Evolutionary conservation across 1,140 invertebrate genomes (phyloP).

Genomic region (Drosophila pachea): DNA sequence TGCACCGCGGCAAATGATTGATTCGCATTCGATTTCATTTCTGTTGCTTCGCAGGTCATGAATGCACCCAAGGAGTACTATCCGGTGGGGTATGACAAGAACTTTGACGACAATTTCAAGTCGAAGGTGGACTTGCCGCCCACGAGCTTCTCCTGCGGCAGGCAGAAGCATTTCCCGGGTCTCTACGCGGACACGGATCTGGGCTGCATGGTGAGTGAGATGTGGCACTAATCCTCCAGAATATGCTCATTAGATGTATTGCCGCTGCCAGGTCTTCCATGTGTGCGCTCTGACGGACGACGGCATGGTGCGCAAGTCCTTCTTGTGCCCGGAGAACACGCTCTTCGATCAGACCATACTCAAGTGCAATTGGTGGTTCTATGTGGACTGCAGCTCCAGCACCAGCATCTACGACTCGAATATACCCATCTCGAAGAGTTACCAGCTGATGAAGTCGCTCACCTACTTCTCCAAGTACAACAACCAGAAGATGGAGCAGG

Average conservation of each 20-base stretch:
- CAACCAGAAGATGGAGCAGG: slow-evolving; percentile 56
- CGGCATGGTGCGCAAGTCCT: slow-evolving; percentile 92
- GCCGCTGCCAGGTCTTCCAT: slow-evolving; percentile 87
- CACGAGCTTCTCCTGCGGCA: slow-evolving; percentile 92
- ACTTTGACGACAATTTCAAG: slow-evolving; percentile 91
- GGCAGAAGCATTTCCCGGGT: slow-evolving; percentile 93
- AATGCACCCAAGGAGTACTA: slow-evolving; percentile 93
- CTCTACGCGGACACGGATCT: slow-evolving; percentile 93
- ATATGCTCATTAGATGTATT: background rate
- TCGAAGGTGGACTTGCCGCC: slow-evolving; percentile 90
- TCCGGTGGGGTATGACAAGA: slow-evolving; percentile 91
- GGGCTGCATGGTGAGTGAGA: slow-evolving; percentile 89
- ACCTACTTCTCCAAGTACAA: slow-evolving; percentile 90
- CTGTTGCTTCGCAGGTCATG: slow-evolving; percentile 83
- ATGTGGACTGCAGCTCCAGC: slow-evolving; percentile 91
- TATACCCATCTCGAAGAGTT: slow-evolving; percentile 93
- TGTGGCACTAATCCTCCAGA: background rate
- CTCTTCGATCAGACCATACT: slow-evolving; percentile 93
- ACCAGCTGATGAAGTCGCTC: slow-evolving; percentile 92
- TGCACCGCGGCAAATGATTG: background rate
- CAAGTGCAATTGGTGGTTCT: slow-evolving; percentile 96
- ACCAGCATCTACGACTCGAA: slow-evolving; percentile 90
- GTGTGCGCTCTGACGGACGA: slow-evolving; percentile 93
- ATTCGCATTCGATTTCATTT: background rate
- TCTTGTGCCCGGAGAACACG: slow-evolving; percentile 92